phyloP scores from a whole-genome alignment of 2,888 invertebrate species.

The Trilocha varians region DNA sequence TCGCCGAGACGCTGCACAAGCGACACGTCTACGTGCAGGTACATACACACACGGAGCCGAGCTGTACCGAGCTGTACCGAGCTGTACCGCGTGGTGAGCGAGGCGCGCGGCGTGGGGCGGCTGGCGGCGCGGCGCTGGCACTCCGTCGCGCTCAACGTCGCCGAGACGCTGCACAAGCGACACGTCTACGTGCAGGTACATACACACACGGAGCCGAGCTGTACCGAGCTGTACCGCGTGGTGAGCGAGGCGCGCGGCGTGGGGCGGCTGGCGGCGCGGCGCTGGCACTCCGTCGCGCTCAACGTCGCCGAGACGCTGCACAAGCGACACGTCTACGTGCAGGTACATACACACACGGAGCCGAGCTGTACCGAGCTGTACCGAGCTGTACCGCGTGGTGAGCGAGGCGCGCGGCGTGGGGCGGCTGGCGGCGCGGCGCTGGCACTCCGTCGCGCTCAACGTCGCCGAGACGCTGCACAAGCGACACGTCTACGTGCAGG shows the following conservation, averaged over 20 bases:
- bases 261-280: slow-evolving; percentile 49
- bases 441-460: slow-evolving; percentile 74
- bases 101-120: slow-evolving; percentile 58
- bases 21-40: slow-evolving; percentile 72
- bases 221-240: too few relatives aligned
- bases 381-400: slow-evolving; percentile 67
- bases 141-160: slow-evolving; percentile 73
- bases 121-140: slow-evolving; percentile 64
- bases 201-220: not conserved
- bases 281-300: slow-evolving; percentile 73
- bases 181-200: slow-evolving; percentile 70
- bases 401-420: slow-evolving; percentile 60
- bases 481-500: slow-evolving; percentile 72
- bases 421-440: slow-evolving; percentile 54
- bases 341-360: slow-evolving; percentile 30
- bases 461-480: slow-evolving; percentile 71
- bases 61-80: slow-evolving; percentile 67
- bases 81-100: slow-evolving; percentile 60
- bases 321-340: slow-evolving; percentile 70
- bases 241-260: slow-evolving; percentile 64
- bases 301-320: slow-evolving; percentile 72
- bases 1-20: slow-evolving; percentile 69
- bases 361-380: too few relatives aligned
- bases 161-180: slow-evolving; percentile 68
- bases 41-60: not conserved